These are phyloP conservation scores for Eurosta solidaginis DNA, from an alignment of 1,140 invertebrate species.

Conservation along the genomic window DNA sequence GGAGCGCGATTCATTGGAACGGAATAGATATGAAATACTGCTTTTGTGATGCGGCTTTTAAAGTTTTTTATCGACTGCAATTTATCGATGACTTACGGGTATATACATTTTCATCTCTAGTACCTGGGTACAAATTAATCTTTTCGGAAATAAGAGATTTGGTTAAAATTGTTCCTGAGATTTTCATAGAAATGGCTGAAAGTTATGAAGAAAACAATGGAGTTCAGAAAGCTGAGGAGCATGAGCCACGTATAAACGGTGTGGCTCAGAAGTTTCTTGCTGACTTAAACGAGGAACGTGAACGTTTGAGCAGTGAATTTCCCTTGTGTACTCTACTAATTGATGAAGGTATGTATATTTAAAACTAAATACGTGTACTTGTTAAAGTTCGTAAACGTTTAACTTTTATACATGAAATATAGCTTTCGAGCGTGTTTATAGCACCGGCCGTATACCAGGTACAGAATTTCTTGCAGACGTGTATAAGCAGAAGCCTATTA, in stretches of 20 bases:
- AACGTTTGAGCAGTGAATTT: conserved; percentile 46
- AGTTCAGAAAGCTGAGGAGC: conserved; percentile 36
- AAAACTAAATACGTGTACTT: neutral
- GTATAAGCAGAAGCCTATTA: conserved; percentile 82
- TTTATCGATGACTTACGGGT: too few species aligned
- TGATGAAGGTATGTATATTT: conserved; percentile 44
- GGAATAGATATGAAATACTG: too few species aligned
- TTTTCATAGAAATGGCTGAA: neutral
- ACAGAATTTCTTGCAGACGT: conserved; percentile 79
- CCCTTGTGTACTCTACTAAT: conserved; percentile 46
- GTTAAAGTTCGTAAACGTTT: neutral
- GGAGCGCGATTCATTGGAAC: too few species aligned
- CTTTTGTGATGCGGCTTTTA: too few species aligned
- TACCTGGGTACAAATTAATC: too few species aligned
- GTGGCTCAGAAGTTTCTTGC: conserved; percentile 52
- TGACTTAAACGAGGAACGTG: conserved; percentile 50
- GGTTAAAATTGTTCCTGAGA: too few species aligned
- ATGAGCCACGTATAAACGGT: conserved; percentile 50
- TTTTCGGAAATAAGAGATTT: too few species aligned
- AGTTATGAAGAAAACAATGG: neutral
- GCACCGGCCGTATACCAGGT: conserved; percentile 63
- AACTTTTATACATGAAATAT: neutral
- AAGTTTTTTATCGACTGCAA: too few species aligned
- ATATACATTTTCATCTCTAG: too few species aligned
- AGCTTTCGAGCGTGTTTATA: conserved; percentile 30